A percentile compares a stretch with the other conserved stretches of the same genome.
phyloP scores from a whole-genome alignment of 1,140 invertebrate species.

The Halictus rubicundus region DNA sequence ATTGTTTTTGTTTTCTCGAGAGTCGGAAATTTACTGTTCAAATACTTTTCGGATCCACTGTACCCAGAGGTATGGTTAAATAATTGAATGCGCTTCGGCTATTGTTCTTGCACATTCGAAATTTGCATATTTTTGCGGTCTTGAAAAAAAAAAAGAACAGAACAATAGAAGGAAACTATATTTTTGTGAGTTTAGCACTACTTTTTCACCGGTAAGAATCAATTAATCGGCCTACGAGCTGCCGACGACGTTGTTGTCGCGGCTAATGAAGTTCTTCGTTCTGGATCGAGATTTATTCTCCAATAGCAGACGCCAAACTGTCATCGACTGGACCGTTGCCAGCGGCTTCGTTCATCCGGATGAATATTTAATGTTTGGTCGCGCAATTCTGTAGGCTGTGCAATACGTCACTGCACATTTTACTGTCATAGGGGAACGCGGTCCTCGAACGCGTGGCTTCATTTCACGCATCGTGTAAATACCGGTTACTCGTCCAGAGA shows the following conservation, averaged over 20 bases:
- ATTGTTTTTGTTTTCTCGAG: no score
- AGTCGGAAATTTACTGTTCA: no score
- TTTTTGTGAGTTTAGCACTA: no score
- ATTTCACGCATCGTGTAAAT: conserved; percentile 17
- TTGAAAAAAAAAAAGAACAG: no score
- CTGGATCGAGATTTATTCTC: conserved; percentile 6
- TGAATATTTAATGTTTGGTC: conserved; percentile 34
- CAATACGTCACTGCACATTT: conserved; percentile 1
- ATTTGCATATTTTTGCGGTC: no score
- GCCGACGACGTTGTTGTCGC: neutral
- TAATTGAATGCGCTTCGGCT: no score
- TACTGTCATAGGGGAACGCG: neutral
- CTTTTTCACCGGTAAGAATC: neutral
- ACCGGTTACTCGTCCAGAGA: conserved; percentile 1
- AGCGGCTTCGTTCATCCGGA: neutral
- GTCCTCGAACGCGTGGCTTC: conserved; percentile 15
- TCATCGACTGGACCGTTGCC: conserved; percentile 25
- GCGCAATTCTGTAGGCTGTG: no score
- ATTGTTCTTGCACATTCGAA: no score
- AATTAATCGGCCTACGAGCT: neutral
- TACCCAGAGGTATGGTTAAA: no score
- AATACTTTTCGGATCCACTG: no score
- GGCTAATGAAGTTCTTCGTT: conserved; percentile 10
- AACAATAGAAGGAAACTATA: no score
- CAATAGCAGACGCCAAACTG: conserved; percentile 1